These are phyloP conservation scores for Peucedramus taeniatus DNA, from an alignment of 2,113 vertebrate species.

Conservation along the genomic window DNA sequence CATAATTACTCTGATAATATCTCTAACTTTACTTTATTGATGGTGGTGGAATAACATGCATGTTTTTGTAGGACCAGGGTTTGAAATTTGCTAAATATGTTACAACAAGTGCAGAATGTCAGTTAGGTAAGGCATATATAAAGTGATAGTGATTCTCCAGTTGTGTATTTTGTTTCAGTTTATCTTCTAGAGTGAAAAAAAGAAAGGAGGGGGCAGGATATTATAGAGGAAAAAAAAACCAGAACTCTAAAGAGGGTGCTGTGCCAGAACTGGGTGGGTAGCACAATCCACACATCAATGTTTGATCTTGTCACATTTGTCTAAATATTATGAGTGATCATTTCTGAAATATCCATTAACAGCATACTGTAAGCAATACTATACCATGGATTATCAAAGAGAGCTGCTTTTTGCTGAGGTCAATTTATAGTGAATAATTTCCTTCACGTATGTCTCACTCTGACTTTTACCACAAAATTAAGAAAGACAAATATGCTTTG, in stretches of 20 bases:
- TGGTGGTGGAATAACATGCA: background rate
- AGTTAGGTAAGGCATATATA: background rate
- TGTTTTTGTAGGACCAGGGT: background rate
- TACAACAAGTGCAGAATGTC: background rate
- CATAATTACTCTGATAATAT: background rate
- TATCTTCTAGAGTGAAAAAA: slow-evolving; percentile 70
- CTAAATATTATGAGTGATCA: background rate
- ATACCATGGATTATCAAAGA: background rate
- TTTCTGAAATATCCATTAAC: background rate
- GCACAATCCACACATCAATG: slow-evolving; percentile 69
- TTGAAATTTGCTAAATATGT: background rate
- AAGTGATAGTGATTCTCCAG: background rate
- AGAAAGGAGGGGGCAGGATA: slow-evolving; percentile 16
- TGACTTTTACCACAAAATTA: background rate
- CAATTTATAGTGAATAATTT: background rate
- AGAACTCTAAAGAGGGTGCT: slow-evolving; percentile 59
- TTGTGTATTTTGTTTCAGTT: slow-evolving; percentile 29
- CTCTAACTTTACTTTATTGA: background rate
- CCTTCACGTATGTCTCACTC: background rate
- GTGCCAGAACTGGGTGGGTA: slow-evolving; percentile 69
- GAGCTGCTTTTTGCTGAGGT: background rate
- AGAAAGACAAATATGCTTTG: background rate
- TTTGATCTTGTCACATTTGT: slow-evolving; percentile 5
- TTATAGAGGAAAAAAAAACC: slow-evolving; percentile 73
- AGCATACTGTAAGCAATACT: background rate